phyloP scores from a whole-genome alignment of 1,140 invertebrate species.

The Cydia fagiglandana region DNA sequence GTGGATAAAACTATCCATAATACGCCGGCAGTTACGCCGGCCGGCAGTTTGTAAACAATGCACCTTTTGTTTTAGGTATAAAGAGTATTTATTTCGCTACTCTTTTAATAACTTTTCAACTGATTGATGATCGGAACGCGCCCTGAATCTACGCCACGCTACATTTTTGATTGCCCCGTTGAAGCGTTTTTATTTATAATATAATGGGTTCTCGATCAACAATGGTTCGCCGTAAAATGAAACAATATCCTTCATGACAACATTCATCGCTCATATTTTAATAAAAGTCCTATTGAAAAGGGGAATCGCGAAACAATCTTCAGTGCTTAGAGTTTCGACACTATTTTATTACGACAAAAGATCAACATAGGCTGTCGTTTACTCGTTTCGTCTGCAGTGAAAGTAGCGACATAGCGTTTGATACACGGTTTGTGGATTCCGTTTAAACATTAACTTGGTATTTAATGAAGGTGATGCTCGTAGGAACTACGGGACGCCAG shows the following conservation, averaged over 20 bases:
- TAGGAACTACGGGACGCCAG: too few relatives aligned
- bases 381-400: background rate
- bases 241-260: background rate
- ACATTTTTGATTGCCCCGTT: background rate
- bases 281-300: background rate
- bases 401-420: background rate
- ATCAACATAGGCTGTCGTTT: background rate
- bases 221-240: background rate
- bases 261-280: constrained; percentile 3
- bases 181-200: background rate
- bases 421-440: background rate
- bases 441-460: too few relatives aligned
- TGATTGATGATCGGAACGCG: background rate
- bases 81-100: background rate
- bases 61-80: background rate
- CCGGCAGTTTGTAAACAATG: too few relatives aligned
- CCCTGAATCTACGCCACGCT: background rate
- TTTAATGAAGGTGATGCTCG: too few relatives aligned
- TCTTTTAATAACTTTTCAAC: background rate
- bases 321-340: background rate
- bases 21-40: too few relatives aligned
- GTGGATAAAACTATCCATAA: too few relatives aligned
- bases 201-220: background rate
- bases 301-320: background rate
- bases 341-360: constrained; percentile 10